Percentiles rank a stretch among this genome's conserved stretches.
Conservation (phyloP, 2,888 invertebrate species). For the Elegia similella region DNA sequence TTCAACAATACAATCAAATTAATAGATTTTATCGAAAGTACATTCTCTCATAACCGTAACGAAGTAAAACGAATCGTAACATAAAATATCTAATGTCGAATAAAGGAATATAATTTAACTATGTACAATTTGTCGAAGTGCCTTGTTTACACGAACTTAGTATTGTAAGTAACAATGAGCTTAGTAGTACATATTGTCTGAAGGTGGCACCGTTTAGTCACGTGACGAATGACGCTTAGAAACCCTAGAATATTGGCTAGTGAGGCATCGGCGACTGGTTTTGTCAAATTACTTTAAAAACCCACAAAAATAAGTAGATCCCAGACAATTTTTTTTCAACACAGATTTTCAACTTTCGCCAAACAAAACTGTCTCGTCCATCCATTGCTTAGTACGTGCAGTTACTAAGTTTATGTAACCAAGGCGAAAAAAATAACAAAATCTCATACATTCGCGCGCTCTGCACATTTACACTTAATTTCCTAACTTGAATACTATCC, state of each 20-base stretch:
- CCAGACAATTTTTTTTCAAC: too few relatives aligned
- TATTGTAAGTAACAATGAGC: neutral
- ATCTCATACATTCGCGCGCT: slow-evolving; percentile 43
- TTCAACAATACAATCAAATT: slow-evolving; percentile 28
- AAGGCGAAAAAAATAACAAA: slow-evolving; percentile 45
- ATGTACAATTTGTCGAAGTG: slow-evolving; percentile 39
- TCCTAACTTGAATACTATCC: slow-evolving; percentile 42
- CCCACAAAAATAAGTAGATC: too few relatives aligned
- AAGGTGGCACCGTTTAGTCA: too few relatives aligned
- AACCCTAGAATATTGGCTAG: too few relatives aligned
- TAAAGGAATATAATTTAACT: slow-evolving; percentile 66
- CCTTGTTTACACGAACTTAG: neutral
- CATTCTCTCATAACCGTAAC: slow-evolving; percentile 36
- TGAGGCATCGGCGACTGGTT: too few relatives aligned
- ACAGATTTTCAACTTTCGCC: too few relatives aligned
- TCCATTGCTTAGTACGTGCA: neutral
- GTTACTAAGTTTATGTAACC: slow-evolving; percentile 6
- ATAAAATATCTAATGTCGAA: slow-evolving; percentile 45
- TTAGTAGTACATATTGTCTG: neutral
- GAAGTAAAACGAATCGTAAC: slow-evolving; percentile 42
- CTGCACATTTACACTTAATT: slow-evolving; percentile 42
- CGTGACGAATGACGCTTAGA: too few relatives aligned
- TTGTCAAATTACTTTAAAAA: too few relatives aligned
- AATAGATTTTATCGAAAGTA: slow-evolving; percentile 30
- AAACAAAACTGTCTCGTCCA: too few relatives aligned